Percentiles rank a stretch among this genome's conserved stretches.
These are phyloP conservation scores for Lethrus apterus DNA, from an alignment of 1,140 invertebrate species.

Conservation along the genomic window DNA sequence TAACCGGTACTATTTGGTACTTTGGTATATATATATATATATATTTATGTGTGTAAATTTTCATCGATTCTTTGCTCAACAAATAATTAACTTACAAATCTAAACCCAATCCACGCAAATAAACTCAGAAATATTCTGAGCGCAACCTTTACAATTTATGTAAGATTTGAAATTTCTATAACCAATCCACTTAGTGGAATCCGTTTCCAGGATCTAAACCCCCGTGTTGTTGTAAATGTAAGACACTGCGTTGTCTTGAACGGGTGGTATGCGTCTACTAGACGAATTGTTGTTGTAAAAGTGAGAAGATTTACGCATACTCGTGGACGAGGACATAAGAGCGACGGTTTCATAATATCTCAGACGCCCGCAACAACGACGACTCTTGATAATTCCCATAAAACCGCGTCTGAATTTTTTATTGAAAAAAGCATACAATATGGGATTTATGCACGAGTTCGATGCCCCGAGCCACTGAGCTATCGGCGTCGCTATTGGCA, in stretches of 20 bases:
- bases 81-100: not conserved
- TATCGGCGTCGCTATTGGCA: conserved; percentile 76
- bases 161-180: not conserved
- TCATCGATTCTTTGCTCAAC: not conserved
- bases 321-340: conserved; percentile 73
- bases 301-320: conserved; percentile 73
- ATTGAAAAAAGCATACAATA: conserved; percentile 96
- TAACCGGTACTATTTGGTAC: conserved; percentile 6
- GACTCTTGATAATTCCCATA: conserved; percentile 76
- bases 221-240: conserved; percentile 62
- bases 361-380: conserved; percentile 73
- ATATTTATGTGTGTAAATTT: not conserved
- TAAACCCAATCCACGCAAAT: not conserved
- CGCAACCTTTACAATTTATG: conserved; percentile 6
- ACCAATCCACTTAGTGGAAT: conserved; percentile 16
- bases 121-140: conserved; percentile 7
- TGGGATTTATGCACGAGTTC: conserved; percentile 95
- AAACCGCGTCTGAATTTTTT: conserved; percentile 93
- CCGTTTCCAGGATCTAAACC: conserved; percentile 42
- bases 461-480: conserved; percentile 94
- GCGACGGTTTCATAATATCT: conserved; percentile 78
- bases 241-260: conserved; percentile 64
- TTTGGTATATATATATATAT: not conserved
- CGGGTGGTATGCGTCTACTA: conserved; percentile 53
- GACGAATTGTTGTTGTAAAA: conserved; percentile 62